A percentile compares a stretch with the other conserved stretches of the same genome.
Conservation (phyloP, 2,113 vertebrate genomes). For the Elanoides forficatus region DNA sequence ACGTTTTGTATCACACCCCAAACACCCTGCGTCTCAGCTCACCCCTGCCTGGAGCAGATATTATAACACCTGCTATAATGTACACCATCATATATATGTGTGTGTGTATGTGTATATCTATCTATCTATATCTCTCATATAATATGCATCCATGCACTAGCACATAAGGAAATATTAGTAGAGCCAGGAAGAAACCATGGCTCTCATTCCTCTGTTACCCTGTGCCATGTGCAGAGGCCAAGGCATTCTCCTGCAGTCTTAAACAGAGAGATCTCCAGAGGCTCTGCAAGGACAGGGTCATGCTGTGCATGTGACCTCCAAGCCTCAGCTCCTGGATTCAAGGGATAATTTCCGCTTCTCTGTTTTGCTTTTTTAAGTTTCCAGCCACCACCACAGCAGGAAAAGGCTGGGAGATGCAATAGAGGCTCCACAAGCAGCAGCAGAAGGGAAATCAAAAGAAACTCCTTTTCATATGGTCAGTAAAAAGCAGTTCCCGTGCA, state of each 20-base stretch:
- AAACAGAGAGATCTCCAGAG: background rate
- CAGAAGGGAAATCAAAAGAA: background rate
- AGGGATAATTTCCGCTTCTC: background rate
- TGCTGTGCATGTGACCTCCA: background rate
- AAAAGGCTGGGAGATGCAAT: background rate
- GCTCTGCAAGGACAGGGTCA: background rate
- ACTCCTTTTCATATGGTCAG: accelerated
- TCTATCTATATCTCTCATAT: too few relatives aligned
- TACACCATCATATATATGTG: too few relatives aligned
- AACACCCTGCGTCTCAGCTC: background rate
- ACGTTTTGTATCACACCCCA: background rate
- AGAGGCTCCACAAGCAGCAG: background rate
- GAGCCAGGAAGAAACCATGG: background rate
- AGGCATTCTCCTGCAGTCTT: background rate
- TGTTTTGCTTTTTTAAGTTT: background rate
- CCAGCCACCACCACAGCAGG: background rate
- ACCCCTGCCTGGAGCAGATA: background rate
- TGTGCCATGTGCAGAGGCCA: background rate
- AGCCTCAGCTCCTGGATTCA: background rate
- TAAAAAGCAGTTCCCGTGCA: background rate
- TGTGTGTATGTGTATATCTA: too few relatives aligned
- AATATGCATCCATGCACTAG: background rate
- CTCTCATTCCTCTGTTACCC: background rate
- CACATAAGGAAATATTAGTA: too few relatives aligned
- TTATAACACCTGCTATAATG: background rate